Percentiles rank a stretch among this genome's conserved stretches.
Conservation (phyloP, 2,888 invertebrate species). For the Barypeithes pellucidus region DNA sequence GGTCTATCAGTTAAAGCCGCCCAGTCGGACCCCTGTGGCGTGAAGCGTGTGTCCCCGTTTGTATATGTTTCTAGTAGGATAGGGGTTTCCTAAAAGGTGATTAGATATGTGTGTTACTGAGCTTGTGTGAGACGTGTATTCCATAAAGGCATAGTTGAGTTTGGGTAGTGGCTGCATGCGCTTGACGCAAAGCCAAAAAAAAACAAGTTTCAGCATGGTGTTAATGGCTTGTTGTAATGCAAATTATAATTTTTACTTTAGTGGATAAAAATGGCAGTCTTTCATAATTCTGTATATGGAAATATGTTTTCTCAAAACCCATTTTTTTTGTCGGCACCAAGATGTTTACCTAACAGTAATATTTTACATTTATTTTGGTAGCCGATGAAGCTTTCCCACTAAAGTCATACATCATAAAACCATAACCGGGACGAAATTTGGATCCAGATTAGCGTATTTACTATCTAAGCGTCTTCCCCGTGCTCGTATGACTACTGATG, state of each 20-base stretch:
- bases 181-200: neutral
- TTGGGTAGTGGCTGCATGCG: too few species aligned
- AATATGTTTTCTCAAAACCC: slow-evolving; percentile 44
- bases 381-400: slow-evolving; percentile 50
- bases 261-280: slow-evolving; percentile 35
- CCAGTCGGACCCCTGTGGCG: too few species aligned
- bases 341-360: slow-evolving; percentile 30
- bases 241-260: slow-evolving; percentile 35
- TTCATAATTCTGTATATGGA: slow-evolving; percentile 46
- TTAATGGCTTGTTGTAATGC: slow-evolving; percentile 24
- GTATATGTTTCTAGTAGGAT: too few species aligned
- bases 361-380: slow-evolving; percentile 41
- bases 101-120: too few species aligned
- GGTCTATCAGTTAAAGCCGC: too few species aligned
- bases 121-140: too few species aligned
- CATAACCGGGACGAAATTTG: slow-evolving; percentile 53
- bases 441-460: slow-evolving; percentile 36
- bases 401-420: slow-evolving; percentile 55
- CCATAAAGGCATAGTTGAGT: too few species aligned
- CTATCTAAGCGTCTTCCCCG: slow-evolving; percentile 54
- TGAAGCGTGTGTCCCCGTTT: too few species aligned
- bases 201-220: neutral
- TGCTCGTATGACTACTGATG: slow-evolving; percentile 44
- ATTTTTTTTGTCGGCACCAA: slow-evolving; percentile 42
- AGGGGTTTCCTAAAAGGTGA: too few species aligned